phyloP scores from a whole-genome alignment of 1,140 invertebrate species.

The Caenorhabditis elegans region DNA sequence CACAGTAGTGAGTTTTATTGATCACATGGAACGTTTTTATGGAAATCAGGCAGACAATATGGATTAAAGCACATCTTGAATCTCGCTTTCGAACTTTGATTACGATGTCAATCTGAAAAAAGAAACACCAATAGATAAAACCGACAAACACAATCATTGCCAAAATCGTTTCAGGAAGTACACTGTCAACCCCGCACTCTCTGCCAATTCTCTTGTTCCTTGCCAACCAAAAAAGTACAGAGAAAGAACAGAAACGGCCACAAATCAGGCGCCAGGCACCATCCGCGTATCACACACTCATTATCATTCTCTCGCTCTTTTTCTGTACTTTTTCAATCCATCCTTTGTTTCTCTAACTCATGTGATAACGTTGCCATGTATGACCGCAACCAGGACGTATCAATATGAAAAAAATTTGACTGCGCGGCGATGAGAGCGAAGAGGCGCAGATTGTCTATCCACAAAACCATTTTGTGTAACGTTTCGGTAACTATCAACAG shows the following conservation, averaged over 20 bases:
- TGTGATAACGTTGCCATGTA: constrained; percentile 18
- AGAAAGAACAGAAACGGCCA: constrained; percentile 10
- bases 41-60: not conserved
- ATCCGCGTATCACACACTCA: constrained; percentile 18
- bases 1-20: too few relatives aligned
- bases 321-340: not conserved
- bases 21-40: not conserved
- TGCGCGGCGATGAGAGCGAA: not conserved
- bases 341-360: constrained; percentile 14
- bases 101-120: too few relatives aligned
- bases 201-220: not conserved
- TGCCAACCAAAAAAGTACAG: not conserved
- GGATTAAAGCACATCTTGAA: too few relatives aligned
- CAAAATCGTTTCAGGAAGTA: constrained; percentile 12
- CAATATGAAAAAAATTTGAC: not conserved
- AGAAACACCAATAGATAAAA: not conserved
- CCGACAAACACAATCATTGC: constrained; percentile 18
- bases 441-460: constrained; percentile 11
- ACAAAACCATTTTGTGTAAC: constrained; percentile 30
- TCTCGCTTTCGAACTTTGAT: too few relatives aligned
- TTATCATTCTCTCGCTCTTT: constrained; percentile 5
- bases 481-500: constrained; percentile 27
- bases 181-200: not conserved
- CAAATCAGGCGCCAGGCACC: constrained; percentile 7
- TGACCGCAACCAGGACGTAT: not conserved